Base-by-base conservation (phyloP, 2,888 invertebrate genomes). In the Acrobeloides nanus region DNA sequence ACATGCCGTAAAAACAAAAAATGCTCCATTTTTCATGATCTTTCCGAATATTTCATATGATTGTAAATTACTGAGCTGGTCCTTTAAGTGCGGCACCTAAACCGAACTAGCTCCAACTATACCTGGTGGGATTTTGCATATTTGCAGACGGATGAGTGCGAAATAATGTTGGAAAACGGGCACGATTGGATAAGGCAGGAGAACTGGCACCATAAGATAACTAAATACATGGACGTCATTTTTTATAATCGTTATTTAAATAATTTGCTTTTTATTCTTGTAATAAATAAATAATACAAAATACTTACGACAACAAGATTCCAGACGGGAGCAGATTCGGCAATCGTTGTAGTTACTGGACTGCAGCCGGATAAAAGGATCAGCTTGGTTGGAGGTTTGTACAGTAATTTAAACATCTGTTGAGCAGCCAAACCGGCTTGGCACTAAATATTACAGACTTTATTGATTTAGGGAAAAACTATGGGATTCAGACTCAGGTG, bases 281-380 rank as follows among this genome's bases (percentile, higher is more conserved):
- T n/a, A n/a, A 39, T 18, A 2, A 7, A 21, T 20, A 3, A 3
- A 20, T 21, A 26, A 25, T 23, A n/a, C 17, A 8, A n/a, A 17
- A 48, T 12, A 83, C 86, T 83, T 78, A 95, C 95, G 80, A 97
- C 95, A 75, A 97, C 87, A 55, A 97, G 82, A 79, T 99, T 95
- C 95, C 95, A 99, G 88, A 95, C 93, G 79, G 90, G 92, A 47
- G 95, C 95, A 33, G 95, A 92, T 79, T 97, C 95, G 2, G 95
- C 95, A 12, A 97, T 92, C 35, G 95, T 92, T 20, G 97, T 97
- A 73, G 95, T 95, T 23, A 97, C 95, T 7, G 92, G 92, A 67
- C 92, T 92, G 77, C 97, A 99, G 43, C 97, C 97, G 0, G 77
- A 89, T 42, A 97, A 80, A 53, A 93, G 78, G 81, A 92, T 84